Base-by-base conservation (phyloP, 2,113 vertebrate genomes). In the Ahaetulla prasina region DNA sequence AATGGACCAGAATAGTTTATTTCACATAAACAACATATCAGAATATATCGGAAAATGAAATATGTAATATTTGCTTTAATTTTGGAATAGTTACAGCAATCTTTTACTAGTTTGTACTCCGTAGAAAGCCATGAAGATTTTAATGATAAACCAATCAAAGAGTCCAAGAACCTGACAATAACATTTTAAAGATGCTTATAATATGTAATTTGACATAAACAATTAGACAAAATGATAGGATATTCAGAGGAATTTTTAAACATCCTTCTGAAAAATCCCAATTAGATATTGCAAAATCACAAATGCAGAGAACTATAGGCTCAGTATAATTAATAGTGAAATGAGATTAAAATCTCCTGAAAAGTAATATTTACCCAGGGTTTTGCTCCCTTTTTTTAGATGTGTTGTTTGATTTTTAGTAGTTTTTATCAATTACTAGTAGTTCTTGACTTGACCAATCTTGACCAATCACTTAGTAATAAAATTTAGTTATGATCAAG, bases 1-100 rank as follows among this genome's bases (percentile, higher is more conserved):
- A 95, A 96, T 63, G 94, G 93, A 96, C 55, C 94, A 96, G 52
- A 91, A n/a, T 60, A 94, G 43, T 30, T 94, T 94, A 94, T 92
- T 92, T 50, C 54, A 93, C 91, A 68, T 53, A 93, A 95, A 35
- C 85, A 94, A 88, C 93, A n/a, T 93, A 95, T 92, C 86, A 92
- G 92, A 89, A 93, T 63, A n/a, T 25, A 93, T 0, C 23, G 23
- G 43, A 52, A 52, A 52, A 52, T 35, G 16, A 80, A 43, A 80
- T 43, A 22, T 80, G 35, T 80, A 80, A 43, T 43, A 80, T 80
- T 80, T 43, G 18, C 18, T 80, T 80, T 43, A 95, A 43, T 90
- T 93, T 86, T 94, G 50, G 0, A 23, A 90, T 43, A 9, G 55
- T 45, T 91, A 30, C 53, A 45, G 30, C 85, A 93, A 92, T 91